Conservation (phyloP, 53 echinoderm and acorn worm species). For the Patiria pectinifera region DNA sequence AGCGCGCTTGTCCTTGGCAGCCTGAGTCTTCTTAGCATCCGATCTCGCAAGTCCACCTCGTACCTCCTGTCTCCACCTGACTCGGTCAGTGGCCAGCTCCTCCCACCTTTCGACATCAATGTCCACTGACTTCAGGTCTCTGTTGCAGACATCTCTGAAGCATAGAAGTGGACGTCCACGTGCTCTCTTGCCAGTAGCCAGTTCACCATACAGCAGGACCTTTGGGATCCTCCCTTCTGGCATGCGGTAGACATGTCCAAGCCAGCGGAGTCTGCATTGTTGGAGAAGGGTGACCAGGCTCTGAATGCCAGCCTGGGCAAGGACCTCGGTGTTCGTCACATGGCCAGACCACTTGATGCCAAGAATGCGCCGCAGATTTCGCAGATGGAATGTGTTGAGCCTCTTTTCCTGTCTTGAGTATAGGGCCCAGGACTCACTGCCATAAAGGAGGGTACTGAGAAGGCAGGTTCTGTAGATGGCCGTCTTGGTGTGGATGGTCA, state of each 20-base stretch:
- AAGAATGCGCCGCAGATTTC: not conserved
- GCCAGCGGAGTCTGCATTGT: slow-evolving; percentile 58
- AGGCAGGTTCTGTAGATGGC: not conserved
- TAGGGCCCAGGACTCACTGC: slow-evolving; percentile 27
- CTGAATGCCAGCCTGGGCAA: not conserved
- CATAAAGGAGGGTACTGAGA: slow-evolving; percentile 28
- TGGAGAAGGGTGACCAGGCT: slow-evolving; percentile 43
- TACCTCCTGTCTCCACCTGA: not conserved
- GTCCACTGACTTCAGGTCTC: not conserved
- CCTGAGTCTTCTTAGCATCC: not conserved
- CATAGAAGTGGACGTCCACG: not conserved
- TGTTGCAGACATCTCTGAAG: not conserved
- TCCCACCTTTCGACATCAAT: not conserved
- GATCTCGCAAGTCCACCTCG: not conserved
- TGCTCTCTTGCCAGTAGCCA: slow-evolving; percentile 43
- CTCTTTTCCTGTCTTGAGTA: not conserved
- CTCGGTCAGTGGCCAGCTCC: not conserved
- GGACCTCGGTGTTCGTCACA: slow-evolving; percentile 14
- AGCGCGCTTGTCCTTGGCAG: not conserved
- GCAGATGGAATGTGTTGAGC: slow-evolving; percentile 26
- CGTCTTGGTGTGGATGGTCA: no score
- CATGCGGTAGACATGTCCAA: slow-evolving; percentile 69
- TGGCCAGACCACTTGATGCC: not conserved
- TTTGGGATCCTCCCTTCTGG: slow-evolving; percentile 66
- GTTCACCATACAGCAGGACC: slow-evolving; percentile 63